Evolutionary conservation across 2,113 vertebrate species (phyloP).

Genomic region (Todiramphus chloris): DNA sequence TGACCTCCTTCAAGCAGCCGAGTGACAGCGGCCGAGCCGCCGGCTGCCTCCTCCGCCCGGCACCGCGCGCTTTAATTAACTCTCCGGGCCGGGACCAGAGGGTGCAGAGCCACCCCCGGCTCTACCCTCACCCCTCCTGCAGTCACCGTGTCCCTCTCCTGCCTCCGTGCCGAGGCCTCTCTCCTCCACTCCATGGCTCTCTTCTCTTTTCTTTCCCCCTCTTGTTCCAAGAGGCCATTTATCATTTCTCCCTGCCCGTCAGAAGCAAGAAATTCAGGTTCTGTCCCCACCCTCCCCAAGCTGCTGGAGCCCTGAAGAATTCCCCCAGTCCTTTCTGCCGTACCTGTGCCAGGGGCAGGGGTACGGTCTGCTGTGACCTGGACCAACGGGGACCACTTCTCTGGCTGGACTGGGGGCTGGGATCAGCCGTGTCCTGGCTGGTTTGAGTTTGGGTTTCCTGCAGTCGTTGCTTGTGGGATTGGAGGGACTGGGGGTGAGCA

Average conservation of each 20-base stretch:
- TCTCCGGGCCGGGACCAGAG: not conserved
- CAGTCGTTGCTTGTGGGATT: not conserved
- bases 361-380: rapidly evolving
- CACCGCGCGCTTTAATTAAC: not conserved
- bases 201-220: not conserved
- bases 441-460: not conserved
- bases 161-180: not conserved
- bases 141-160: not conserved
- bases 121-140: not conserved
- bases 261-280: not conserved
- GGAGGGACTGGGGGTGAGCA: not conserved
- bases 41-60: not conserved
- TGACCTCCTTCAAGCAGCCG: not conserved
- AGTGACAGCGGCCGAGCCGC: not conserved
- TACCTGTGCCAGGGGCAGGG: not conserved
- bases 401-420: not conserved
- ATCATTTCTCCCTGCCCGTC: not conserved
- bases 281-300: not conserved
- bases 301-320: not conserved
- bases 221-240: not conserved
- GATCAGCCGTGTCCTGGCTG: rapidly evolving
- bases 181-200: rapidly evolving
- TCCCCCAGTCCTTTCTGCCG: not conserved
- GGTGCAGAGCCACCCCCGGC: not conserved
- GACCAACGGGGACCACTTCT: not conserved